These are phyloP conservation scores for Tethya wilhelma DNA, from an alignment of 37 sponge, comb jelly and placozoan genomes.

Conservation along the genomic window DNA sequence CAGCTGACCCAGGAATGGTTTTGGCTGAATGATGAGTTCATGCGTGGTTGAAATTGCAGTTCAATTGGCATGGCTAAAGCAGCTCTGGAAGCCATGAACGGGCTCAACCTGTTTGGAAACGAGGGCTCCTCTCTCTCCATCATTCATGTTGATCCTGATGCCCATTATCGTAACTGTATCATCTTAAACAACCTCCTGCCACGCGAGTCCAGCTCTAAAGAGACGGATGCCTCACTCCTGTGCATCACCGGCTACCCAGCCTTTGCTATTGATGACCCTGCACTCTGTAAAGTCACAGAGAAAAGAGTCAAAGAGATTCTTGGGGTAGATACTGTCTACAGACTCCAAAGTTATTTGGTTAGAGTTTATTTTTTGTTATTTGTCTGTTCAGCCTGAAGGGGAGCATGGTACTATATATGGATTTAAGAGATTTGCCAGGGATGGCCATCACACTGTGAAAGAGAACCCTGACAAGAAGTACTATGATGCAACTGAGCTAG, in stretches of 20 bases:
- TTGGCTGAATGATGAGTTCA: background rate
- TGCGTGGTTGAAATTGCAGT: conserved; percentile 13
- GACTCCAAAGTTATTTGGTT: background rate
- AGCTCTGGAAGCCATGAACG: conserved; percentile 85
- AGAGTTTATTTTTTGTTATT: background rate
- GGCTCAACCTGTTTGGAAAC: conserved; percentile 88
- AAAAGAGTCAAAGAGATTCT: conserved; percentile 43
- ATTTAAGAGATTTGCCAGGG: conserved; percentile 74
- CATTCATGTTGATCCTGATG: conserved; percentile 95
- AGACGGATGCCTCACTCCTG: conserved; percentile 90
- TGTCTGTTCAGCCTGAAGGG: background rate
- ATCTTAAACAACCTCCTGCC: conserved; percentile 87
- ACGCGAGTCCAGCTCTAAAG: conserved; percentile 84
- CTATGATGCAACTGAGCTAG: conserved; percentile 55
- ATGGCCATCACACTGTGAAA: conserved; percentile 73
- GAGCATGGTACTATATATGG: conserved; percentile 17
- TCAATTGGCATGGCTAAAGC: conserved; percentile 91
- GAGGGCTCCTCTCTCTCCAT: conserved; percentile 57
- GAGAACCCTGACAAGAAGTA: conserved; percentile 45
- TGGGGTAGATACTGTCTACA: conserved; percentile 37
- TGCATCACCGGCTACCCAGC: conserved; percentile 87
- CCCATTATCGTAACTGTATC: conserved; percentile 85
- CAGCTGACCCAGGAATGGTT: too few relatives aligned
- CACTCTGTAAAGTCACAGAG: conserved; percentile 46
- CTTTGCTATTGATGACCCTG: conserved; percentile 76